Percentiles rank a stretch among this genome's conserved stretches.
phyloP scores from a whole-genome alignment of 2,888 invertebrate species.

The Idaea biselata region DNA sequence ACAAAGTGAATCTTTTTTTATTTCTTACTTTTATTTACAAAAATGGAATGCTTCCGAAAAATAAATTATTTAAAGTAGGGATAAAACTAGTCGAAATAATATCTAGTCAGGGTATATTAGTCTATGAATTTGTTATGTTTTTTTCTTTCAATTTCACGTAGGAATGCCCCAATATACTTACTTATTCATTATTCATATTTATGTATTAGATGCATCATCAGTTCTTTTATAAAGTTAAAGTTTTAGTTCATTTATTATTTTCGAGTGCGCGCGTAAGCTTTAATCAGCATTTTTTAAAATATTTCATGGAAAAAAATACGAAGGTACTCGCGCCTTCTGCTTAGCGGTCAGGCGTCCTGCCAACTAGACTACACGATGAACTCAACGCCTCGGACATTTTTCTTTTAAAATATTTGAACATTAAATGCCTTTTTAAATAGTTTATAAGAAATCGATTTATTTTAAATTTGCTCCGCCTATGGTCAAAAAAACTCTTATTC shows the following conservation, averaged over 20 bases:
- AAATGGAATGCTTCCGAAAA: neutral
- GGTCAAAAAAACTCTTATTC: neutral
- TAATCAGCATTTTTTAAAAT: too few relatives aligned
- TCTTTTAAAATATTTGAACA: too few relatives aligned
- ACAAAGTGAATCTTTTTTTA: neutral
- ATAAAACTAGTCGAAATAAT: constrained; percentile 16
- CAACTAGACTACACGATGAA: too few relatives aligned
- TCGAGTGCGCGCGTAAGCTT: too few relatives aligned
- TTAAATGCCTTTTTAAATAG: too few relatives aligned
- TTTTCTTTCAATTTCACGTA: constrained; percentile 10
- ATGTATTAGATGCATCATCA: neutral
- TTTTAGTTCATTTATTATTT: neutral
- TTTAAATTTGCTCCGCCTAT: too few relatives aligned
- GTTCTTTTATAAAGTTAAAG: neutral
- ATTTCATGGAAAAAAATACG: too few relatives aligned
- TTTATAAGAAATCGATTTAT: too few relatives aligned
- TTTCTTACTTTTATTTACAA: neutral
- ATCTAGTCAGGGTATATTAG: constrained; percentile 34
- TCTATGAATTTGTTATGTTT: constrained; percentile 16
- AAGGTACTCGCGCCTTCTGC: too few relatives aligned
- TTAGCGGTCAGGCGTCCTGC: too few relatives aligned
- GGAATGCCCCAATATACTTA: constrained; percentile 1
- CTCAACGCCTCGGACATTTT: too few relatives aligned
- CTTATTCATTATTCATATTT: neutral
- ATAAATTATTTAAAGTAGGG: neutral